phyloP scores from a whole-genome alignment of 2,797 vertebrate genomes.

The Chelonia mydas region DNA sequence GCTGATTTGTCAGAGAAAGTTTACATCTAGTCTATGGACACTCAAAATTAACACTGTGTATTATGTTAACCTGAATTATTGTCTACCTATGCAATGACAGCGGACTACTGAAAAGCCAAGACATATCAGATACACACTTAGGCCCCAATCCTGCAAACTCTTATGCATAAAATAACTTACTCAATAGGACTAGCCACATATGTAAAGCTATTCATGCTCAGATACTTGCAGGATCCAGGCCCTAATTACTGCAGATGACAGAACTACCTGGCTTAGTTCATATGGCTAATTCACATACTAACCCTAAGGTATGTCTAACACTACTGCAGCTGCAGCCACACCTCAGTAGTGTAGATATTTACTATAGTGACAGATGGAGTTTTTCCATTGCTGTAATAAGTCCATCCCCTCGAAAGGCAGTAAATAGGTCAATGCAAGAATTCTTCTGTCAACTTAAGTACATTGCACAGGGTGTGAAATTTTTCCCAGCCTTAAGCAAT shows the following conservation, averaged over 20 bases:
- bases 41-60: neutral
- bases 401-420: neutral
- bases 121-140: neutral
- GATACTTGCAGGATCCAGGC: neutral
- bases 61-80: neutral
- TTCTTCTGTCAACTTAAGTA: neutral
- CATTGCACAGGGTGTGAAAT: neutral
- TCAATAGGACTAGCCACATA: neutral
- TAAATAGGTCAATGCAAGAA: neutral
- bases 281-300: accelerated
- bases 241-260: neutral
- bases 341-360: neutral
- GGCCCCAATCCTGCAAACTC: neutral
- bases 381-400: neutral
- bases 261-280: accelerated
- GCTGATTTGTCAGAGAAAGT: neutral
- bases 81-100: neutral
- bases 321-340: neutral
- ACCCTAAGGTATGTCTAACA: neutral
- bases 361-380: neutral
- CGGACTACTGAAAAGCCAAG: accelerated
- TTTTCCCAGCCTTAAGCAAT: neutral
- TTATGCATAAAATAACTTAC: neutral
- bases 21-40: neutral
- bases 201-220: neutral